These are phyloP conservation scores for Leptodactylus fuscus DNA, from an alignment of 2,113 vertebrate genomes.

Conservation along the genomic window DNA sequence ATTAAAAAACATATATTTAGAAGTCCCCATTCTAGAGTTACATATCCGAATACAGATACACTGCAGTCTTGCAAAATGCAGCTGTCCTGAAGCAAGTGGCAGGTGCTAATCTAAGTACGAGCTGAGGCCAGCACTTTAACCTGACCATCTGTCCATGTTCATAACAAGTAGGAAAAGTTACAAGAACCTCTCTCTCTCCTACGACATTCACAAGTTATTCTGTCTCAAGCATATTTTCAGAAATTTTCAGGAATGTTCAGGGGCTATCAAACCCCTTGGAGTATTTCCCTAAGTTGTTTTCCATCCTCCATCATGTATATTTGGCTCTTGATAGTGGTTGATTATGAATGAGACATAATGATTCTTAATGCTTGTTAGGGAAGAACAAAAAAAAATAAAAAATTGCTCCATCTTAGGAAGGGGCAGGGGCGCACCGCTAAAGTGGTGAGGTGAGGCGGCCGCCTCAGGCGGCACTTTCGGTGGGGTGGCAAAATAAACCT, in stretches of 20 bases:
- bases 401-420: too few species aligned
- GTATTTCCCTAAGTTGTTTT: too few species aligned
- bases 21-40: constrained; percentile 75
- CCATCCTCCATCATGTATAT: too few species aligned
- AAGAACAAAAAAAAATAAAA: too few species aligned
- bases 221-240: neutral
- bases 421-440: too few species aligned
- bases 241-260: neutral
- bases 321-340: too few species aligned
- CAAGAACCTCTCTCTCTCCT: constrained; percentile 8
- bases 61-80: constrained; percentile 79
- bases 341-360: too few species aligned
- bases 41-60: constrained; percentile 78
- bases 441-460: too few species aligned
- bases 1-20: constrained; percentile 79
- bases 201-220: neutral
- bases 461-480: too few species aligned
- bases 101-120: constrained; percentile 72
- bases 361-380: too few species aligned
- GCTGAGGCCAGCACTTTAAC: constrained; percentile 75
- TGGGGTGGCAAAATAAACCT: too few species aligned
- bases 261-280: too few species aligned
- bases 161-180: constrained; percentile 68
- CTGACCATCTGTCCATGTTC: constrained; percentile 80
- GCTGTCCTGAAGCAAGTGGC: constrained; percentile 71